These are phyloP conservation scores for Phragmatobia fuliginosa DNA, from an alignment of 2,888 invertebrate genomes.

Conservation along the genomic window DNA sequence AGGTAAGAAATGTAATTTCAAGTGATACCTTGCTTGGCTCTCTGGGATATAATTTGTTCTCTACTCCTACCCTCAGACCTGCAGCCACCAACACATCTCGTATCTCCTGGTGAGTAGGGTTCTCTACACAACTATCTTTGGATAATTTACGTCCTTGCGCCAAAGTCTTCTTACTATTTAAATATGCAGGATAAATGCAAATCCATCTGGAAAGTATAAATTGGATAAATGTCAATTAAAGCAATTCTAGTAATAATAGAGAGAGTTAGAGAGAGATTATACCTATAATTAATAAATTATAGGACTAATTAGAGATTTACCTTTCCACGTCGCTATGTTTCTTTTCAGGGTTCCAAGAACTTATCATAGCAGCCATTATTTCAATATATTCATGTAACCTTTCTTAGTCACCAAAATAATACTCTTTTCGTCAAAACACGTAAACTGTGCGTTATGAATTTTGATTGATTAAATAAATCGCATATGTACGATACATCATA, in stretches of 20 bases:
- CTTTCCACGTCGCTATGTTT: conserved; percentile 90
- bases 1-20: too few species aligned
- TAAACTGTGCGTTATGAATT: neutral
- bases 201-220: conserved; percentile 91
- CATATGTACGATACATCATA: neutral
- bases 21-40: conserved; percentile 92
- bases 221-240: neutral
- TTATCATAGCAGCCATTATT: conserved; percentile 83
- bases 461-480: too few species aligned
- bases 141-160: conserved; percentile 95
- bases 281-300: neutral
- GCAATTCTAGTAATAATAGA: neutral
- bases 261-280: neutral
- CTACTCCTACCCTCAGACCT: conserved; percentile 94
- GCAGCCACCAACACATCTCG: conserved; percentile 95
- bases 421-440: neutral
- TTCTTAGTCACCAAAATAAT: neutral
- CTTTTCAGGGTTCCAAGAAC: conserved; percentile 91
- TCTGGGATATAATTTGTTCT: conserved; percentile 96
- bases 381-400: neutral
- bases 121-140: conserved; percentile 95
- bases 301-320: conserved; percentile 44
- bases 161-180: conserved; percentile 96
- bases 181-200: conserved; percentile 98
- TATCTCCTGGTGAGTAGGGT: conserved; percentile 98